Evolutionary conservation across 1,140 invertebrate species (phyloP), one percentile per base, ranked within the genome.

Genomic region (Chionoecetes opilio): DNA sequence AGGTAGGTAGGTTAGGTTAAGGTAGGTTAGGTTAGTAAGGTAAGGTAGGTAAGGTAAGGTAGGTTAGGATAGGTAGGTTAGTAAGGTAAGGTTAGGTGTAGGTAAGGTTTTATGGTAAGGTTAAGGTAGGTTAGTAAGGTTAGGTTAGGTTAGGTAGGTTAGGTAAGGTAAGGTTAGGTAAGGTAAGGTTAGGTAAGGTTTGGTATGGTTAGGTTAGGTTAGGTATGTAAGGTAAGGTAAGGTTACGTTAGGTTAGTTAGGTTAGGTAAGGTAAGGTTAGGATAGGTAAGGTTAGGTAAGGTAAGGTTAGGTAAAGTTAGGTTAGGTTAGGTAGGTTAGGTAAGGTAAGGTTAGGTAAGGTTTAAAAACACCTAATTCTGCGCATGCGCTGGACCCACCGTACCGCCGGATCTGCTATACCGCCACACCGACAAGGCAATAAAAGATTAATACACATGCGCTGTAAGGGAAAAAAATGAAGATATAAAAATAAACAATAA

Each of bases 161-260:
- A n/a, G n/a, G n/a, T n/a, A n/a, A n/a, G n/a, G n/a, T n/a, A n/a
- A 75, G 63, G 63, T 75, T 75, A 75, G 63, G 84, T 86, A 86
- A 86, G 84, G 84, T 86, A 21, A 32, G 84, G 63, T 75, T 75
- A 75, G 63, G 63, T 75, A 14, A 75, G 63, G 63, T 75, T 14
- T 14, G 63, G 63, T 75, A 75, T 14, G 31, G 31, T 86, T 86
- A 86, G 31, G 84, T 75, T 75, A 75, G 63, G 63, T 75, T 75
- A 75, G 63, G 63, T 75, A 75, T 14, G 63, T 11, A 11, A 75
- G 84, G 21, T 11, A 86, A 31, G 84, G 21, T 11, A 86, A 31
- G 84, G n/a, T 29, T 29, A 32, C 26, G n/a, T 0, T 29, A 32
- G 84, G n/a, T n/a, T 0, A 2, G 84, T 86, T n/a, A 86, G 2